Evolutionary conservation across 2,113 vertebrate species (phyloP).

Genomic region (Xyliphius kryptos): DNA sequence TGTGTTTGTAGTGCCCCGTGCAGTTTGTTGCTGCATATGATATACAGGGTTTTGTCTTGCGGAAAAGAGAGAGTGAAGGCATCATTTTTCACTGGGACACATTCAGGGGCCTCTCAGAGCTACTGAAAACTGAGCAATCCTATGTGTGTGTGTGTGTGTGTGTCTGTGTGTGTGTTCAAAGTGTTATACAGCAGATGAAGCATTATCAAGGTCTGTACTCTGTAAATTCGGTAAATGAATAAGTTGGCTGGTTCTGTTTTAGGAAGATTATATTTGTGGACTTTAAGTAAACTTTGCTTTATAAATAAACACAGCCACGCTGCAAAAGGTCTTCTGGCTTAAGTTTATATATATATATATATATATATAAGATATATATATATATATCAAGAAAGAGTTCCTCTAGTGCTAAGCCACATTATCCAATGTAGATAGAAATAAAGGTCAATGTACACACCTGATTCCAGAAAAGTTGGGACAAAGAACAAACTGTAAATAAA

Average conservation of each 20-base stretch:
- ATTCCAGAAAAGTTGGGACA: too few species aligned
- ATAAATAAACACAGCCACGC: constrained; percentile 75
- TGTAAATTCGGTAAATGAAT: constrained; percentile 63
- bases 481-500: too few species aligned
- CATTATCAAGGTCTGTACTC: constrained; percentile 49
- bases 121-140: constrained; percentile 53
- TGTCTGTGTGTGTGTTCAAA: constrained; percentile 48
- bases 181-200: constrained; percentile 47
- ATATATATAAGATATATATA: too few species aligned
- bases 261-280: constrained; percentile 55
- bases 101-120: constrained; percentile 52
- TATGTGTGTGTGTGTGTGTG: constrained; percentile 46
- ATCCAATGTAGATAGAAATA: constrained; percentile 43
- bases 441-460: constrained; percentile 14
- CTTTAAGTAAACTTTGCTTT: constrained; percentile 67
- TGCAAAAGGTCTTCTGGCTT: constrained; percentile 57
- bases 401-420: constrained; percentile 47
- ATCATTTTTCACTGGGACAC: constrained; percentile 57
- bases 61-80: constrained; percentile 35
- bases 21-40: too few species aligned
- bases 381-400: constrained; percentile 47
- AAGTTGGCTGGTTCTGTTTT: constrained; percentile 60
- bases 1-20: too few species aligned
- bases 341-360: constrained; percentile 52
- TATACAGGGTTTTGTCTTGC: too few species aligned